Base-by-base conservation (phyloP, 2,797 vertebrate species). In the Xiphorhynchus erythropygius region DNA sequence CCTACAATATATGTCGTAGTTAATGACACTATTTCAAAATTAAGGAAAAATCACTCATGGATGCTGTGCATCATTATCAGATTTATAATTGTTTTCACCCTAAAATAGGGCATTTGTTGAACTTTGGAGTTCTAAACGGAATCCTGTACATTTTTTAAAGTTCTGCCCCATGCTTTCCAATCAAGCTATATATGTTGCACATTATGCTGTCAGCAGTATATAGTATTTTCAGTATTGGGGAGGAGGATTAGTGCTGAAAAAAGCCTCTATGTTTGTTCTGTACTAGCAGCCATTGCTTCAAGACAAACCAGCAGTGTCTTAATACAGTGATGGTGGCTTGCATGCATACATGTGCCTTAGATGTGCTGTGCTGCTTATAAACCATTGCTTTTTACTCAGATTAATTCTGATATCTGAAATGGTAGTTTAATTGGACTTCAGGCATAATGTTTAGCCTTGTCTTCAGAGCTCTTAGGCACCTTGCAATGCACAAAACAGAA, bases 91-190 rank as follows among this genome's bases (percentile, higher is more conserved):
- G 98, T 98, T 98, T 97, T 98, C 98, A 98, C 98, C 98, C 98
- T 98, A 98, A 98, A 98, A 97, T 98, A 98, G 98, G 98, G 98
- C 98, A 97, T 98, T 97, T 96, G 98, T 98, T 98, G 98, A 98
- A 98, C 98, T 98, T 97, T 98, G 98, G 97, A 98, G 98, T 98
- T 98, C 98, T 98, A 97, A 97, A 97, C 97, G 98, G 97, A 98
- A 98, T 95, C 97, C 98, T 97, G 97, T 98, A 97, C 97, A 97
- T 97, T 97, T 97, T 98, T 97, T 98, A 97, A 96, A 97, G 95
- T 98, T 98, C 98, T 98, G 98, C 98, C 98, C 97, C 97, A 95
- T 94, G 94, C 96, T 97, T 98, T 93, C 94, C 96, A 96, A 97
- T 90, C 91, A 94, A 97, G 96, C 97, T 96, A 96, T 97, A 94